phyloP scores from a whole-genome alignment of 2,888 invertebrate species.

The Bembecia ichneumoniformis region DNA sequence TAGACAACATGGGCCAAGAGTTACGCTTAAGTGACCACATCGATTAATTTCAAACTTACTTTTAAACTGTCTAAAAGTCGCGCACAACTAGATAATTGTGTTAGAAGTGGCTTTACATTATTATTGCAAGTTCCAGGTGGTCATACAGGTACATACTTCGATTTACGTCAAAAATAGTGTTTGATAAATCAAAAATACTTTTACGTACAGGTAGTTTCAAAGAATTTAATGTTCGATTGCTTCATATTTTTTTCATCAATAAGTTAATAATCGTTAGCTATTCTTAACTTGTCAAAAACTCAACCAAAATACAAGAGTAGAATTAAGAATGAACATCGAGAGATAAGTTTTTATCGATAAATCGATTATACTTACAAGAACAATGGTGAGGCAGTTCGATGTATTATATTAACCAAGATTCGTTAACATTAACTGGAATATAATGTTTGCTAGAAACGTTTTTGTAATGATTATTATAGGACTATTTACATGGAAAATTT shows the following conservation, averaged over 20 bases:
- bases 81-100: not conserved
- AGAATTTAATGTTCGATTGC: too few species aligned
- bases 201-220: too few species aligned
- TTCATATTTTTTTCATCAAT: not conserved
- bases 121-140: too few species aligned
- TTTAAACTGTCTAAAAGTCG: slow-evolving; percentile 26
- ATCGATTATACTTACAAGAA: slow-evolving; percentile 61
- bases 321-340: slow-evolving; percentile 34
- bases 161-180: too few species aligned
- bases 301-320: slow-evolving; percentile 20
- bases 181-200: too few species aligned
- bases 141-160: too few species aligned
- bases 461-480: not conserved
- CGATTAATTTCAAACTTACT: slow-evolving; percentile 41
- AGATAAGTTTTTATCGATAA: slow-evolving; percentile 40
- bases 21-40: slow-evolving; percentile 27
- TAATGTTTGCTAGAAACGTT: not conserved
- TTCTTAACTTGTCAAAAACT: not conserved
- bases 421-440: slow-evolving; percentile 1
- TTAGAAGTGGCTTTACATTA: not conserved
- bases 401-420: slow-evolving; percentile 22
- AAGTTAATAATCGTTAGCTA: not conserved
- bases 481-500: too few species aligned
- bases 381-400: slow-evolving; percentile 44
- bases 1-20: too few species aligned